Percentiles rank a stretch among this genome's conserved stretches.
phyloP scores from a whole-genome alignment of 2,113 vertebrate species.

The Odontophorus gujanensis region DNA sequence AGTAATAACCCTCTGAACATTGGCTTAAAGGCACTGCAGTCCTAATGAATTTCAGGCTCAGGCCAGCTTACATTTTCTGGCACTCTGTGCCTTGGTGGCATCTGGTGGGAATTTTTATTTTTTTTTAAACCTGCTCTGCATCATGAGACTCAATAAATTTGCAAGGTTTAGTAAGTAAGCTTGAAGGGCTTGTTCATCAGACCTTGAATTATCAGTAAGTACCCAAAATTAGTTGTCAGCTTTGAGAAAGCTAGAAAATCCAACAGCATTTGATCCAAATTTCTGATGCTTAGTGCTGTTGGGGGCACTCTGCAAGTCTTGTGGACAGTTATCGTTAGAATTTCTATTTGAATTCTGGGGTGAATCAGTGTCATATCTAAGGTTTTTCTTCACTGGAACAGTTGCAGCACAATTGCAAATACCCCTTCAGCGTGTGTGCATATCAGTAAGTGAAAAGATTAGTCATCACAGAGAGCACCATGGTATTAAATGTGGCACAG shows the following conservation, averaged over 20 bases:
- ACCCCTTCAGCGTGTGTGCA: neutral
- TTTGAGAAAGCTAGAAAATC: neutral
- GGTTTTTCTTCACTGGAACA: neutral
- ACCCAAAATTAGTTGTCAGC: neutral
- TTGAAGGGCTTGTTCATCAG: conserved; percentile 44
- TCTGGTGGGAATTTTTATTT: neutral
- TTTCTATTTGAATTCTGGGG: neutral
- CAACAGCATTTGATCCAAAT: neutral
- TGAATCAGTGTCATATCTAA: neutral
- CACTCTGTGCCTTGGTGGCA: neutral
- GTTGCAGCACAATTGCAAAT: neutral
- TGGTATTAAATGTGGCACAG: neutral
- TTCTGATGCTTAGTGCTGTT: neutral
- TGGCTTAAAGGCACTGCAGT: neutral
- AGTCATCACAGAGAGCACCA: neutral
- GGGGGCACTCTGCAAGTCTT: neutral
- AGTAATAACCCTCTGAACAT: neutral
- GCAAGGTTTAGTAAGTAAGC: conserved; percentile 22
- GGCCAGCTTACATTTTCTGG: neutral
- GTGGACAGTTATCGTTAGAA: neutral
- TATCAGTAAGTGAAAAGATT: neutral
- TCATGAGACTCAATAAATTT: neutral
- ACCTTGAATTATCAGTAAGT: conserved; percentile 35
- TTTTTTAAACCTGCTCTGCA: neutral
- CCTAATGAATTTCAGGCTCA: neutral